A percentile compares a stretch with the other conserved stretches of the same genome.
Evolutionary conservation across 2,797 vertebrate species (phyloP).

Genomic region (Varecia variegata): DNA sequence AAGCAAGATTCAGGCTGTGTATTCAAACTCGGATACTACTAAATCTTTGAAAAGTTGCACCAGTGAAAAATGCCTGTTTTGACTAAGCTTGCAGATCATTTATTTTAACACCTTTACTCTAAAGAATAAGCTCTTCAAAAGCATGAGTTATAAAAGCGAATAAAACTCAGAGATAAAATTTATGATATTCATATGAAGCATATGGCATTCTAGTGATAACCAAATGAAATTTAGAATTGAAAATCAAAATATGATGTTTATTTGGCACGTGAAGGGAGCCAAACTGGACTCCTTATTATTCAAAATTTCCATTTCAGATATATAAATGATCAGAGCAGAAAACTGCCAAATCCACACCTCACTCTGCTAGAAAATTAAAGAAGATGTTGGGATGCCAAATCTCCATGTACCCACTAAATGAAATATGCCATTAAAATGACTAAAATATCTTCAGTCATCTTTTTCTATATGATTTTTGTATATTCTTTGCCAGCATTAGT

Average conservation of each 20-base stretch:
- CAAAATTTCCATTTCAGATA: conserved; percentile 36
- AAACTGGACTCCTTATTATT: conserved; percentile 1
- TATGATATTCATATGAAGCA: neutral
- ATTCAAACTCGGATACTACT: neutral
- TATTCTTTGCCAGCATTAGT: conserved; percentile 15
- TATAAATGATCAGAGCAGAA: conserved; percentile 33
- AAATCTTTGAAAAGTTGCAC: neutral
- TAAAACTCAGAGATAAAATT: conserved; percentile 30
- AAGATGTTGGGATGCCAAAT: conserved; percentile 15
- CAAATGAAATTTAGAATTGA: conserved; percentile 42
- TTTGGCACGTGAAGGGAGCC: neutral
- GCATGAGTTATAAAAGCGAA: neutral
- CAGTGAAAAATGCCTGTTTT: conserved; percentile 21
- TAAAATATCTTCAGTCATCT: neutral
- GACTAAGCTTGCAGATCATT: neutral
- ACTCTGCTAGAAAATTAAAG: conserved; percentile 27
- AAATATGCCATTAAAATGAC: conserved; percentile 22
- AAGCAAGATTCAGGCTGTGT: neutral
- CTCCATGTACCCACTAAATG: neutral
- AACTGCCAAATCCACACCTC: conserved; percentile 29
- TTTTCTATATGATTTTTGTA: conserved; percentile 30
- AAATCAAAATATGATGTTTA: conserved; percentile 24
- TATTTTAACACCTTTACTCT: conserved; percentile 36
- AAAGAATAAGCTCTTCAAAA: conserved; percentile 42
- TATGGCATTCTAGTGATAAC: conserved; percentile 10